Base-by-base conservation (phyloP, 2,113 vertebrate species). In the Pterocles orientalis region DNA sequence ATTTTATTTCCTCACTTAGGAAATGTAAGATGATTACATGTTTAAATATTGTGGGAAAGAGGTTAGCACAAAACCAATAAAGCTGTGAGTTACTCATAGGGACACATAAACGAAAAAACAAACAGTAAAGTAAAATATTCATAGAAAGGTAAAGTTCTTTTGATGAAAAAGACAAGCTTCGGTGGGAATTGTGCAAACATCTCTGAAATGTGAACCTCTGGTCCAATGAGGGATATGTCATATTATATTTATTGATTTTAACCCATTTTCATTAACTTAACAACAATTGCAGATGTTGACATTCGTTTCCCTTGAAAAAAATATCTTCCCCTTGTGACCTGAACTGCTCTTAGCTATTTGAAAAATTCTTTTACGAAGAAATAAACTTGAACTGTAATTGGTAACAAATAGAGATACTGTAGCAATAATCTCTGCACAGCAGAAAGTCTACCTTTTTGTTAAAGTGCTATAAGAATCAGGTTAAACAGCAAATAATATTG, bases 1-100 rank as follows among this genome's bases (percentile, higher is more conserved):
- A 31, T 92, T 91, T 93, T 68, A 24, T 88, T 92, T 94, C 56
- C 33, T 93, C 64, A 41, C 33, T 51, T 83, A 75, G 88, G 60
- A 95, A 92, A 93, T 48, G 10, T 5, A 70, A 73, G 48, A 58
- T 0, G 1, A 87, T 85, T 92, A 69, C 66, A 80, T 2, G 2
- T 58, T 78, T 66, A 64, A 83, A 62, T 56, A 76, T 77, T 39
- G 17, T 2, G 10, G 33, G 68, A 77, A 81, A 2, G 5, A 88
- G 43, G 68, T 81, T 64, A 92, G 56, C 48, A 33, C 34, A 93
- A 86, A 83, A 90, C 48, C 64, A 92, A 28, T 86, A 78, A 93
- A 86, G 26, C 41, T 62, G 34, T 64, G 33, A 71, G 6, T 58
- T 86, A 68, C 53, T 78, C 68, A 51, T 6, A 78, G 10, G 34